phyloP scores from a whole-genome alignment of 2,113 vertebrate genomes.

The Solea solea region DNA sequence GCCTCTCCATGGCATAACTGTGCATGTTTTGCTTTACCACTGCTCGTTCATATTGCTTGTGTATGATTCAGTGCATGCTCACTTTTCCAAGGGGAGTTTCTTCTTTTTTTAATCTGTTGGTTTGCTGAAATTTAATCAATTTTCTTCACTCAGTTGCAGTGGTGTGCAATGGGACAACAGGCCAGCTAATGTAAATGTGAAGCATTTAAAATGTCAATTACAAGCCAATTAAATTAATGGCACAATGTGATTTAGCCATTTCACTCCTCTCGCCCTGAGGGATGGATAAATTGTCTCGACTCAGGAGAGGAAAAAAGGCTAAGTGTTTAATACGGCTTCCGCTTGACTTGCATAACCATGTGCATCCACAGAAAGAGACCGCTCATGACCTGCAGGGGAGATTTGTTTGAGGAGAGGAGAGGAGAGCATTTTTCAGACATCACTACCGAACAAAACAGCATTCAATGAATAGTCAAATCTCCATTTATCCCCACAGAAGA shows the following conservation, averaged over 20 bases:
- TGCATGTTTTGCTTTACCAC: too few species aligned
- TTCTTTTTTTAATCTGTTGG: constrained; percentile 6
- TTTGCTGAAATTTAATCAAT: constrained; percentile 60
- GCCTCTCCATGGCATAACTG: too few species aligned
- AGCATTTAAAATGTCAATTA: constrained; percentile 77
- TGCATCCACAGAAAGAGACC: constrained; percentile 21
- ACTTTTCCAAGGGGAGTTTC: too few species aligned
- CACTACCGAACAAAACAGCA: too few species aligned
- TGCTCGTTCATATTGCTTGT: too few species aligned
- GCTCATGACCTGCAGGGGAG: constrained; percentile 39
- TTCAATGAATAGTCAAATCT: too few species aligned
- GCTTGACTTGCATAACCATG: constrained; percentile 55
- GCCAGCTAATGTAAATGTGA: constrained; percentile 71
- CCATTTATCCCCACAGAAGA: too few species aligned
- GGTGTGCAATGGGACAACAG: constrained; percentile 27
- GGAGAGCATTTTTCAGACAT: background rate
- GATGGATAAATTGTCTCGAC: constrained; percentile 57
- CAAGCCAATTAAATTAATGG: constrained; percentile 73
- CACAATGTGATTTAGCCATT: constrained; percentile 68
- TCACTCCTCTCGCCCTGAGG: constrained; percentile 63
- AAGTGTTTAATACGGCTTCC: constrained; percentile 67
- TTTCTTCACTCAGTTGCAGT: constrained; percentile 24
- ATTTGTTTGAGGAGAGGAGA: constrained; percentile 39
- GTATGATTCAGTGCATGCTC: too few species aligned
- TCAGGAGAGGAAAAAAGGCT: constrained; percentile 59